Evolutionary conservation across 2,113 vertebrate genomes (phyloP).

Genomic region (Leptobrachium leishanense): DNA sequence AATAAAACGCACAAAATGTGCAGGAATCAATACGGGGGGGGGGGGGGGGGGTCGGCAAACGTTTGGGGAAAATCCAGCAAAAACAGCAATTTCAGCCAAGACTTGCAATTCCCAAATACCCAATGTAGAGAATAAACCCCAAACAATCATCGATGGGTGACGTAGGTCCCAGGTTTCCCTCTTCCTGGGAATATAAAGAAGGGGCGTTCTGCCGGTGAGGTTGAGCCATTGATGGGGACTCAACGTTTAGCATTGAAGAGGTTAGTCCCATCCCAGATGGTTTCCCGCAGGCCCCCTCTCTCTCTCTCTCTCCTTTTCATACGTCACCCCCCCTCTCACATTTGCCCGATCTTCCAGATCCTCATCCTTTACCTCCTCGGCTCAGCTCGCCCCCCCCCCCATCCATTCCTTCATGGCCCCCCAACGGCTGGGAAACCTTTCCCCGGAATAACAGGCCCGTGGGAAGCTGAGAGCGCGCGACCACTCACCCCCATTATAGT

Average conservation of each 20-base stretch:
- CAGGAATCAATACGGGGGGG: too few species aligned
- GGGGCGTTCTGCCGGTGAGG: too few species aligned
- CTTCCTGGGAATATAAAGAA: too few species aligned
- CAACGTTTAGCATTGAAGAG: not conserved
- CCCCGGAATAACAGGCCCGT: conserved; percentile 41
- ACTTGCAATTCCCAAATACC: too few species aligned
- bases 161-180: too few species aligned
- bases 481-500: conserved; percentile 38
- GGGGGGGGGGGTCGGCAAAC: too few species aligned
- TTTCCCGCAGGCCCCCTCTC: conserved; percentile 25
- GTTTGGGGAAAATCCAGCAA: too few species aligned
- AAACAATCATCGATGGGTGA: too few species aligned
- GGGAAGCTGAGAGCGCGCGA: conserved; percentile 20
- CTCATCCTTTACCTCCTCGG: conserved; percentile 21
- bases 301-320: conserved; percentile 5
- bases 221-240: not conserved
- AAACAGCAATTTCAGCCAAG: too few species aligned
- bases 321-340: conserved; percentile 44
- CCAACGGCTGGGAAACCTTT: conserved; percentile 38
- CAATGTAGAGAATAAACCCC: too few species aligned
- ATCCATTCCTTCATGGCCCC: conserved; percentile 9
- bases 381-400: not conserved
- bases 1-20: too few species aligned
- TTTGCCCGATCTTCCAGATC: conserved; percentile 16
- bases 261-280: not conserved